Evolutionary conservation across 2,797 vertebrate species (phyloP).

Genomic region (Periparus ater): DNA sequence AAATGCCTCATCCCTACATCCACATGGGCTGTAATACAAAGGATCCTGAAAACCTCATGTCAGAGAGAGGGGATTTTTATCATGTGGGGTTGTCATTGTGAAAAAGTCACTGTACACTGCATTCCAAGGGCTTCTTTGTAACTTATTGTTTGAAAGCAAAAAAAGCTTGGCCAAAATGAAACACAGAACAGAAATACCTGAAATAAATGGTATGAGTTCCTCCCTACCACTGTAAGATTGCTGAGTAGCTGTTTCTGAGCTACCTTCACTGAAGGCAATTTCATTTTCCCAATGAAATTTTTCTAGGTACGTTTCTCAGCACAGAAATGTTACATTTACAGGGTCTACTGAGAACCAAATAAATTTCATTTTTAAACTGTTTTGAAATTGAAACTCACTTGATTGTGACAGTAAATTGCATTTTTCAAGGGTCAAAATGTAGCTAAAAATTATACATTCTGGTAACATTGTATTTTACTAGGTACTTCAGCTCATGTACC

Average conservation of each 20-base stretch:
- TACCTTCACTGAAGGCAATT: background rate
- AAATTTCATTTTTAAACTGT: background rate
- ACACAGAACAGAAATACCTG: background rate
- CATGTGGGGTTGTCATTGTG: background rate
- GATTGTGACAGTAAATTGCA: background rate
- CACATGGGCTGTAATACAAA: background rate
- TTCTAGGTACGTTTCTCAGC: background rate
- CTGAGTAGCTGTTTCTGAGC: background rate
- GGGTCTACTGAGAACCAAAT: accelerated
- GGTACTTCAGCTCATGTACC: background rate
- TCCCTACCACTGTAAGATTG: background rate
- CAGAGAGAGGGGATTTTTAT: background rate
- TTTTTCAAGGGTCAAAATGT: background rate
- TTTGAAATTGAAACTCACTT: background rate
- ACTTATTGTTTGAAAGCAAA: background rate
- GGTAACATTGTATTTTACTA: background rate
- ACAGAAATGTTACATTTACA: background rate
- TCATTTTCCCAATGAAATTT: background rate
- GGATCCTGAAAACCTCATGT: background rate
- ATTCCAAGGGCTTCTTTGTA: background rate
- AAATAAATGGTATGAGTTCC: background rate
- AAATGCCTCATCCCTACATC: background rate
- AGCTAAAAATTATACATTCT: background rate
- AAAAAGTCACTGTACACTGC: background rate
- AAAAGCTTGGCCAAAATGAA: background rate